These are phyloP conservation scores for Hylaeus anthracinus DNA, from an alignment of 1,140 invertebrate genomes.

Conservation along the genomic window DNA sequence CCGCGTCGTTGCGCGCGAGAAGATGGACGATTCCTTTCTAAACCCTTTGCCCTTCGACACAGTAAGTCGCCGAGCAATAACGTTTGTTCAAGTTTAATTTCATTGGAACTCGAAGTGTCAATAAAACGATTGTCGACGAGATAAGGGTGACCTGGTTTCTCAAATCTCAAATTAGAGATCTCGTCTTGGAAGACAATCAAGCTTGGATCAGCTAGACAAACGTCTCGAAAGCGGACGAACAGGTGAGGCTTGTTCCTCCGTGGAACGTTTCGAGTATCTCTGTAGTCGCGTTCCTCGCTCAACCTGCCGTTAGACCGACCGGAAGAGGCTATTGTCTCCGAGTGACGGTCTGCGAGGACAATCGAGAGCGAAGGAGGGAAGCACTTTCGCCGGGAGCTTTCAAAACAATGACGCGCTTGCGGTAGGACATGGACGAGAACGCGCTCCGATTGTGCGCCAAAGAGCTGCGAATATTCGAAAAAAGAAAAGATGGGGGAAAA, in stretches of 20 bases:
- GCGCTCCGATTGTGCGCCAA: not conserved
- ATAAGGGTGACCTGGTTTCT: no score
- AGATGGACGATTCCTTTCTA: no score
- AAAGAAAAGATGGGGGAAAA: not conserved
- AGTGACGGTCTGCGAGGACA: constrained; percentile 41
- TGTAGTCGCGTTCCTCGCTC: not conserved
- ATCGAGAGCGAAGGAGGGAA: constrained; percentile 30
- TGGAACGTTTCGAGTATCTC: constrained; percentile 2
- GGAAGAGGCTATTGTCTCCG: constrained; percentile 40
- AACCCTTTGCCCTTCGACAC: no score
- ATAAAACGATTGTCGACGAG: no score
- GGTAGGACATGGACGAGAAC: constrained; percentile 1
- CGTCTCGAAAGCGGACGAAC: not conserved
- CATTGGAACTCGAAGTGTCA: no score
- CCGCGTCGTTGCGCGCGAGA: no score
- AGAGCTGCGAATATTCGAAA: not conserved
- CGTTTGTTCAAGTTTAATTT: no score
- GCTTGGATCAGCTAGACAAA: no score
- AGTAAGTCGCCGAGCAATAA: no score
- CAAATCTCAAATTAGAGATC: no score
- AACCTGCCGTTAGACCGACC: constrained; percentile 27
- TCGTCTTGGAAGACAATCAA: no score
- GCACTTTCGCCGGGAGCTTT: constrained; percentile 38
- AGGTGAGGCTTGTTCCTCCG: constrained; percentile 10
- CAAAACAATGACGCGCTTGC: constrained; percentile 38